Evolutionary conservation across 2,113 vertebrate genomes (phyloP).

Genomic region (Bujurquina vittata): DNA sequence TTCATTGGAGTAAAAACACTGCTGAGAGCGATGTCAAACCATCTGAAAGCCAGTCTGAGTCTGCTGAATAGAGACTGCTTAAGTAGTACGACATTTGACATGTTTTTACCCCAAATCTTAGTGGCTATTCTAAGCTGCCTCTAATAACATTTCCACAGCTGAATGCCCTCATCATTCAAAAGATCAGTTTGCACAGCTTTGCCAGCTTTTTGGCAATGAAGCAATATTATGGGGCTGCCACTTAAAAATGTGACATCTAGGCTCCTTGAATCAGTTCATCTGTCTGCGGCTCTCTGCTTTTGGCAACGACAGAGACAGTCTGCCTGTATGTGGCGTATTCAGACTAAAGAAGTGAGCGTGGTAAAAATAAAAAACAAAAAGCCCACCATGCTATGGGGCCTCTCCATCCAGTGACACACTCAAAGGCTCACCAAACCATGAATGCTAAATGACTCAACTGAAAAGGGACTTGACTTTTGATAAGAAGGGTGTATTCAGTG

Average conservation of each 20-base stretch:
- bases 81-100: constrained; percentile 13
- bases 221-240: constrained; percentile 50
- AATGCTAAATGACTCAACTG: constrained; percentile 62
- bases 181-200: constrained; percentile 17
- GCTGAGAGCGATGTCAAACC: not conserved
- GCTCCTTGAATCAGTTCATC: constrained; percentile 32
- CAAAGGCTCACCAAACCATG: constrained; percentile 51
- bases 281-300: constrained; percentile 14
- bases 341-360: constrained; percentile 60
- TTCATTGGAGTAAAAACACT: not conserved
- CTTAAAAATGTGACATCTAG: constrained; percentile 51
- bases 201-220: constrained; percentile 19
- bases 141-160: constrained; percentile 16
- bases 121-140: not conserved
- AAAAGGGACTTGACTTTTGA: constrained; percentile 37
- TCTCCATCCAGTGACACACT: constrained; percentile 48
- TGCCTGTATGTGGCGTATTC: constrained; percentile 73
- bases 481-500: constrained; percentile 37
- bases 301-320: constrained; percentile 46
- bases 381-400: constrained; percentile 49
- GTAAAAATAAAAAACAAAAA: constrained; percentile 51
- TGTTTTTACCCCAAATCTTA: constrained; percentile 26
- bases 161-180: constrained; percentile 17
- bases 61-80: not conserved
- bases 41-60: constrained; percentile 11